These are phyloP conservation scores for Lordiphosa collinella DNA, from an alignment of 1,140 invertebrate genomes.

Conservation along the genomic window DNA sequence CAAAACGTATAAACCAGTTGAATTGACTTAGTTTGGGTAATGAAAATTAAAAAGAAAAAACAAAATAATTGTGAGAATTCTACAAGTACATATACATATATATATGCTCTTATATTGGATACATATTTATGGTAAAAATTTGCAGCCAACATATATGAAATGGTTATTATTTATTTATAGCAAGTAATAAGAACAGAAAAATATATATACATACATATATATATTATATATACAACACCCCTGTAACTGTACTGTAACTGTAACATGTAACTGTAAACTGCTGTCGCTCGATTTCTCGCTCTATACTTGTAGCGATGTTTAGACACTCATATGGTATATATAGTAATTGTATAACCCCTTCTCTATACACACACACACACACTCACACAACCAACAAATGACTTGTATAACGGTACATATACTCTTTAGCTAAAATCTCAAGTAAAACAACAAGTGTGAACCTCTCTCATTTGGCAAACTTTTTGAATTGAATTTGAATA, in stretches of 20 bases:
- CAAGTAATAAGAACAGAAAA: constrained; percentile 23
- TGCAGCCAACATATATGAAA: constrained; percentile 36
- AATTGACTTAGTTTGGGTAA: constrained; percentile 30
- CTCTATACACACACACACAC: constrained; percentile 40
- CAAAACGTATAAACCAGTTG: constrained; percentile 47
- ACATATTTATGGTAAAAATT: constrained; percentile 30
- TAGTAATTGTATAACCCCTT: constrained; percentile 47
- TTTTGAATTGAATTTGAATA: constrained; percentile 61
- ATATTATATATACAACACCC: constrained; percentile 30
- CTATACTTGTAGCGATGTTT: constrained; percentile 70
- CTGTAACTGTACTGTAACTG: constrained; percentile 19
- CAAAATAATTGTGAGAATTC: too few relatives aligned
- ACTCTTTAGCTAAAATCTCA: constrained; percentile 49
- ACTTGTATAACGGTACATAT: constrained; percentile 68
- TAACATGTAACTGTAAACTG: constrained; percentile 40
- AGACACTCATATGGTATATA: constrained; percentile 40
- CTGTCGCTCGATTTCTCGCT: constrained; percentile 57
- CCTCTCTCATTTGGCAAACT: constrained; percentile 28
- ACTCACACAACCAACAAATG: constrained; percentile 10
- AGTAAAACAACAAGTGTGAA: constrained; percentile 29
- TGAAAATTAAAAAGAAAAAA: not conserved
- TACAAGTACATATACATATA: constrained; percentile 4
- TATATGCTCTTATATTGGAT: constrained; percentile 8
- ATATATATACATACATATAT: constrained; percentile 20
- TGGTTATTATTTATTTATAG: constrained; percentile 53